A percentile compares a stretch with the other conserved stretches of the same genome.
These are phyloP conservation scores for Channa maculata DNA, from an alignment of 2,113 vertebrate genomes.

Conservation along the genomic window DNA sequence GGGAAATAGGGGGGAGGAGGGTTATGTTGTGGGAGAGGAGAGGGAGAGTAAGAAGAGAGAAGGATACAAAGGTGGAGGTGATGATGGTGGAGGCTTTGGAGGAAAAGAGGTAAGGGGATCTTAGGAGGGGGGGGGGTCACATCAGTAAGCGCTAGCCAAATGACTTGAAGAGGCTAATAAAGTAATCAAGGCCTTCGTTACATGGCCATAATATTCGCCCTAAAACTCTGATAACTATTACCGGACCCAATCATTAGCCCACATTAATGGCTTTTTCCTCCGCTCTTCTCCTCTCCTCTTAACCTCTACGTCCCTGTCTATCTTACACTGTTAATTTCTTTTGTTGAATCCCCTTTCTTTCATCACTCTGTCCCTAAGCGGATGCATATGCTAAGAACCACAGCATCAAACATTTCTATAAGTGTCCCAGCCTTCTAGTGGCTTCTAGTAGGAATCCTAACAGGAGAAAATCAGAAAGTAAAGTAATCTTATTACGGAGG, in stretches of 20 bases:
- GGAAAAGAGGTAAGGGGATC: slow-evolving; percentile 50
- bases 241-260: slow-evolving; percentile 78
- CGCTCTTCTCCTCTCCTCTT: slow-evolving; percentile 21
- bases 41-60: slow-evolving; percentile 16
- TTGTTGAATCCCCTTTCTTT: no score
- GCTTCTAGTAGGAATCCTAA: neutral
- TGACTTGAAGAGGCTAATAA: slow-evolving; percentile 86
- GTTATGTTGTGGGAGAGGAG: slow-evolving; percentile 42
- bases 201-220: slow-evolving; percentile 85
- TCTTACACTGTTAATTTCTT: no score
- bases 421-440: neutral
- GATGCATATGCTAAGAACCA: no score
- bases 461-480: neutral
- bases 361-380: neutral
- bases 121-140: slow-evolving; percentile 72
- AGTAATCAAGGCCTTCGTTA: slow-evolving; percentile 86
- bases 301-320: no score
- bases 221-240: slow-evolving; percentile 87
- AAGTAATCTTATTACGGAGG: neutral
- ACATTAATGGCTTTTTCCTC: slow-evolving; percentile 77
- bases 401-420: neutral
- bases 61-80: slow-evolving; percentile 53
- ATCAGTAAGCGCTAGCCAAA: slow-evolving; percentile 81
- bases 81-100: slow-evolving; percentile 43
- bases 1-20: slow-evolving; percentile 57